Evolutionary conservation across 2,797 vertebrate species (phyloP).

Genomic region (Myripristis jacobus): DNA sequence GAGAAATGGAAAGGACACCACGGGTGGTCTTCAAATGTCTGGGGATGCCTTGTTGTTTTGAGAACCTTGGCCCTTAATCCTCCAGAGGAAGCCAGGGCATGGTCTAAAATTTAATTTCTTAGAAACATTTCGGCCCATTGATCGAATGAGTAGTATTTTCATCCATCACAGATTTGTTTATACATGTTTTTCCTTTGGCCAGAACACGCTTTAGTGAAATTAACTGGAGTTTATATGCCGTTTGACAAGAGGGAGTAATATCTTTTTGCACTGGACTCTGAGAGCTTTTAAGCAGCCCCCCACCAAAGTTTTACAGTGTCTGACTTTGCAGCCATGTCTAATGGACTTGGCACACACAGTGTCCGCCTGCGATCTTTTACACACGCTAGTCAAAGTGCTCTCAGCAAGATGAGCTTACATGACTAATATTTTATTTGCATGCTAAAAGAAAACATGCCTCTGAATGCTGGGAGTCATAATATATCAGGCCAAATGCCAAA

Average conservation of each 20-base stretch:
- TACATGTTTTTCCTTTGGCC: conserved; percentile 41
- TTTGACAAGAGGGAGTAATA: conserved; percentile 60
- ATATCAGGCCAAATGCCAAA: conserved; percentile 43
- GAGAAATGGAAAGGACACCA: not conserved
- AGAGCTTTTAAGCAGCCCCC: conserved; percentile 59
- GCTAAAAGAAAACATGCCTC: conserved; percentile 57
- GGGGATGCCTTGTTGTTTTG: not conserved
- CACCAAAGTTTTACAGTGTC: conserved; percentile 63
- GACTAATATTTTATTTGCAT: conserved; percentile 68
- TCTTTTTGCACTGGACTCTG: conserved; percentile 45
- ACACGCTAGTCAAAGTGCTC: conserved; percentile 70
- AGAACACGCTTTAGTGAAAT: conserved; percentile 55
- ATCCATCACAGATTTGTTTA: conserved; percentile 60
- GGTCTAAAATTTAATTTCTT: conserved; percentile 50
- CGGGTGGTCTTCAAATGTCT: conserved; percentile 12
- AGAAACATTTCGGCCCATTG: conserved; percentile 30
- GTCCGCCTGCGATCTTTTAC: conserved; percentile 41
- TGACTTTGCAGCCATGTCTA: conserved; percentile 62
- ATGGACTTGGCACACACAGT: conserved; percentile 57
- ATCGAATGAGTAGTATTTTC: not conserved
- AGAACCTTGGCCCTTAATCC: not conserved
- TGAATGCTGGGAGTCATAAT: conserved; percentile 39
- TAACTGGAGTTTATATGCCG: conserved; percentile 65
- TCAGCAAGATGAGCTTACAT: conserved; percentile 72
- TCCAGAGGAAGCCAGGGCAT: conserved; percentile 25